Conservation (phyloP, 2,113 vertebrate genomes). For the Struthio camelus region DNA sequence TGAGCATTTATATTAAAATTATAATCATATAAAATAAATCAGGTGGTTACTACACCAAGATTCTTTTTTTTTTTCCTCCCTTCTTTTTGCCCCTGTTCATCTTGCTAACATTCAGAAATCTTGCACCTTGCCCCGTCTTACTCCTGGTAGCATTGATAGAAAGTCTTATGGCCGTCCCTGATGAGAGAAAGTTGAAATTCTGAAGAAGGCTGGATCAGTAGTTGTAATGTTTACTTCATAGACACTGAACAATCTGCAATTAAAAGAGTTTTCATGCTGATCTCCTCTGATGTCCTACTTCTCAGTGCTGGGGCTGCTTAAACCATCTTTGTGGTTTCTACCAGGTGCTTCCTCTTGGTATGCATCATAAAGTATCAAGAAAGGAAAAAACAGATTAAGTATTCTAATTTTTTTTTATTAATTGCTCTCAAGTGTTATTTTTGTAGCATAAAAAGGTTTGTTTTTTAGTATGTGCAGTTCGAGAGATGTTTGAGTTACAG, state of each 20-base stretch:
- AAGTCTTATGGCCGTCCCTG: background rate
- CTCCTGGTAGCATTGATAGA: background rate
- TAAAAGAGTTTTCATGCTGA: background rate
- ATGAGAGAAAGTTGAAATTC: background rate
- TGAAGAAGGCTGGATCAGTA: background rate
- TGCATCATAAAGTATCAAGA: background rate
- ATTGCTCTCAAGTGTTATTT: background rate
- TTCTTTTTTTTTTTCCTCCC: background rate
- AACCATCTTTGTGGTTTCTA: background rate
- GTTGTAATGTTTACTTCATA: background rate
- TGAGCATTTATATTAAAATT: background rate
- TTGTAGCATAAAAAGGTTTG: background rate
- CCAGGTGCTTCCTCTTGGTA: constrained; percentile 53
- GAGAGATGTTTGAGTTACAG: background rate
- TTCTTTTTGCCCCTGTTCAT: fast-evolving
- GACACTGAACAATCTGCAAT: fast-evolving
- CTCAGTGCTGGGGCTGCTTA: background rate
- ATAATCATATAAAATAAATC: background rate
- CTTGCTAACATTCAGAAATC: background rate
- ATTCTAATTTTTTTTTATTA: background rate
- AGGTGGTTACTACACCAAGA: background rate
- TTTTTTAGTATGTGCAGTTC: background rate
- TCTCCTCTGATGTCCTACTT: background rate
- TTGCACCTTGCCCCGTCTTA: background rate
- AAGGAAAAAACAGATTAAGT: background rate